phyloP scores from a whole-genome alignment of 2,888 invertebrate genomes.

The Parthenolecanium corni region DNA sequence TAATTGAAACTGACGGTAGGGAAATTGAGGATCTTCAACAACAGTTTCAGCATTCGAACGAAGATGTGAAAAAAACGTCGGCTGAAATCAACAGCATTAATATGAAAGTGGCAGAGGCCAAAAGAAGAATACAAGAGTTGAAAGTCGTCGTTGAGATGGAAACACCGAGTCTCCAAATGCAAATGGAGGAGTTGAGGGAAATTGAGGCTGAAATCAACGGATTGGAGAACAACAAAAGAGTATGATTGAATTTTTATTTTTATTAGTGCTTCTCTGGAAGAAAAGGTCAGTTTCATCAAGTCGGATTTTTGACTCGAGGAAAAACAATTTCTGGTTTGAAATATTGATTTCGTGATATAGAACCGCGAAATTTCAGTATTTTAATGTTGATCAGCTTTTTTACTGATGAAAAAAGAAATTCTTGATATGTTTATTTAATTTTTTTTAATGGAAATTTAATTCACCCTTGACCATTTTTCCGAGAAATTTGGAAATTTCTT shows the following conservation, averaged over 20 bases:
- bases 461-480: too few relatives aligned
- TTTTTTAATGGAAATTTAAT: too few relatives aligned
- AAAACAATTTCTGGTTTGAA: not conserved
- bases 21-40: not conserved
- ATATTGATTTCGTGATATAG: too few relatives aligned
- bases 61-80: constrained; percentile 36
- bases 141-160: not conserved
- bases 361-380: too few relatives aligned
- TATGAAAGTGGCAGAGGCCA: constrained; percentile 27
- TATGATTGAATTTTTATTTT: too few relatives aligned
- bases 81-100: constrained; percentile 35
- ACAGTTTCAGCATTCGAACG: constrained; percentile 33
- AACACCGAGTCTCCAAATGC: constrained; percentile 1
- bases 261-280: too few relatives aligned
- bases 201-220: not conserved
- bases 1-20: not conserved
- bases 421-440: too few relatives aligned
- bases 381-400: too few relatives aligned
- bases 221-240: not conserved
- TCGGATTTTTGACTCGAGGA: too few relatives aligned
- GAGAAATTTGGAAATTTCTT: not conserved
- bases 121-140: constrained; percentile 29
- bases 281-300: too few relatives aligned
- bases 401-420: too few relatives aligned
- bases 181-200: constrained; percentile 11